Conservation (phyloP, 2,113 vertebrate genomes). For the Pontoporia blainvillei region DNA sequence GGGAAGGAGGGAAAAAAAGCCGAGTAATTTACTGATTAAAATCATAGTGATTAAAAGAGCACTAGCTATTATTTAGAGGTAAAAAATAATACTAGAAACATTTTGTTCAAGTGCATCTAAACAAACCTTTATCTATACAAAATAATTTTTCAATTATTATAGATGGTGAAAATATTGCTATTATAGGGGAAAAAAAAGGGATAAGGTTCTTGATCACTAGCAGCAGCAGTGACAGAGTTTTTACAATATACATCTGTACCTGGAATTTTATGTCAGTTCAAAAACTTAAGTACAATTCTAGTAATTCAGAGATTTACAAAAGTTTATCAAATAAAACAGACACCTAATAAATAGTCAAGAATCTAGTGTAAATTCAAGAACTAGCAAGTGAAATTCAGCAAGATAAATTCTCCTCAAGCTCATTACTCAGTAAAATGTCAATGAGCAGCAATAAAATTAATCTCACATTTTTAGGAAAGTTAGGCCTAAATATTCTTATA, state of each 20-base stretch:
- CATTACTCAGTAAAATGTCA: conserved; percentile 7
- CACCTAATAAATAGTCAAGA: not conserved
- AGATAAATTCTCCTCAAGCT: conserved; percentile 12
- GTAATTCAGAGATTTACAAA: not conserved
- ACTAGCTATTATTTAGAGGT: not conserved
- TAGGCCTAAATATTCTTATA: not conserved
- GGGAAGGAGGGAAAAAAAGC: not conserved
- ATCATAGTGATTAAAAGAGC: conserved; percentile 1
- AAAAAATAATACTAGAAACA: conserved; percentile 21
- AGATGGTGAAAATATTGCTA: not conserved
- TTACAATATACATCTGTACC: not conserved
- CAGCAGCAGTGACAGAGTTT: not conserved
- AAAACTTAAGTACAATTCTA: not conserved
- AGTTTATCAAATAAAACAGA: not conserved
- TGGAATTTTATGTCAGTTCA: not conserved
- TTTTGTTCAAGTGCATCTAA: conserved; percentile 32
- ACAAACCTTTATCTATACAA: conserved; percentile 8
- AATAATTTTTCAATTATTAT: not conserved
- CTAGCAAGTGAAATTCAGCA: not conserved
- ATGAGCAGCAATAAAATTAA: not conserved
- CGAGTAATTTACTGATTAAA: conserved; percentile 31
- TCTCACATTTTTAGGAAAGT: not conserved
- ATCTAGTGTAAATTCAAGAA: conserved; percentile 8
- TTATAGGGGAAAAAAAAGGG: not conserved
- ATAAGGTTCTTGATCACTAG: conserved; percentile 29